These are phyloP conservation scores for Ephialtes manifestator DNA, from an alignment of 2,888 invertebrate genomes.

Conservation along the genomic window DNA sequence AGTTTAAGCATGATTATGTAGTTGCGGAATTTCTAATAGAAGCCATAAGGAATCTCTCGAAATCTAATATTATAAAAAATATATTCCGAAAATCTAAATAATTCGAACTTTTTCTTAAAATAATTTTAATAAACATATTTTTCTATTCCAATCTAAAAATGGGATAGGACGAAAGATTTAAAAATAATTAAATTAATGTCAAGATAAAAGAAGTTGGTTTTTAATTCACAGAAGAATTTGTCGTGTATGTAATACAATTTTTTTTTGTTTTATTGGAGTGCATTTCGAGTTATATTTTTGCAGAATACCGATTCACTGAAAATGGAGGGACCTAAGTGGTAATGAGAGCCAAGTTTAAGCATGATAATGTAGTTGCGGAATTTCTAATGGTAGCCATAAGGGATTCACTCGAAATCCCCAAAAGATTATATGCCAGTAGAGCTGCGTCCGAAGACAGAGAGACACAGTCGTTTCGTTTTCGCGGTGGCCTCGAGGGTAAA, in stretches of 20 bases:
- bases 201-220: neutral
- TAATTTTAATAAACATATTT: too few relatives aligned
- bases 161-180: too few relatives aligned
- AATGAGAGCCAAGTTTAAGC: constrained; percentile 9
- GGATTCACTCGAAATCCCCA: constrained; percentile 52
- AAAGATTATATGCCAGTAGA: constrained; percentile 55
- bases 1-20: constrained; percentile 7
- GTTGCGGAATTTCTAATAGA: too few relatives aligned
- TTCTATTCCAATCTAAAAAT: too few relatives aligned
- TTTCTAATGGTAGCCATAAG: constrained; percentile 57
- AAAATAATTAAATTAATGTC: neutral
- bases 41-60: too few relatives aligned
- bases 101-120: too few relatives aligned
- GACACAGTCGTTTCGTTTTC: constrained; percentile 58
- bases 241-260: too few relatives aligned
- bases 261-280: neutral
- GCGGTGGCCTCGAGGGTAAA: constrained; percentile 36
- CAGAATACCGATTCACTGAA: neutral
- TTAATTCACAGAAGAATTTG: too few relatives aligned
- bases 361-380: constrained; percentile 48
- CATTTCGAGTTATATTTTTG: neutral
- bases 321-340: neutral
- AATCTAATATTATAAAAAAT: neutral
- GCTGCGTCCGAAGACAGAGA: constrained; percentile 43
- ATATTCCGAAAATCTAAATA: too few relatives aligned